Evolutionary conservation across 2,888 invertebrate species (phyloP).

Genomic region (Orthonevra nobilis): DNA sequence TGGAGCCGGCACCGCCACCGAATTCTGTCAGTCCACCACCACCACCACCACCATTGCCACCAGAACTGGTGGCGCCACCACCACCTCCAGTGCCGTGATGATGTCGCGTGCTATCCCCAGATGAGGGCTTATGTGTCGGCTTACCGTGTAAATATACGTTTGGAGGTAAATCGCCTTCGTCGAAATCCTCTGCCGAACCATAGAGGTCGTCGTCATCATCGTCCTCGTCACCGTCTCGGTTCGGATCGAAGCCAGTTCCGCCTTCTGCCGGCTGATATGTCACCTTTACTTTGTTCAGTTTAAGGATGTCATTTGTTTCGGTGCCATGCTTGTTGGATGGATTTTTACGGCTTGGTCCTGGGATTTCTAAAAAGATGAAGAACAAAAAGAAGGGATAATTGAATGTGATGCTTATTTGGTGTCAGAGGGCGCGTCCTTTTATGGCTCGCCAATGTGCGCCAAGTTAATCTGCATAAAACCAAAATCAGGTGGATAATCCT

Average conservation of each 20-base stretch:
- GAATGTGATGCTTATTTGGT: conserved; percentile 35
- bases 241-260: conserved; percentile 37
- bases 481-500: conserved; percentile 21
- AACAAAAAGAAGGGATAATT: conserved; percentile 55
- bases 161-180: conserved; percentile 81
- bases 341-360: conserved; percentile 85
- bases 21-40: conserved; percentile 57
- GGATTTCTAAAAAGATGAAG: conserved; percentile 84
- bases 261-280: conserved; percentile 77
- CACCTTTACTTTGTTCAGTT: conserved; percentile 79
- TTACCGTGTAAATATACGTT: conserved; percentile 78
- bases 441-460: conserved; percentile 42
- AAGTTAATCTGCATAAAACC: conserved; percentile 47
- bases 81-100: conserved; percentile 41
- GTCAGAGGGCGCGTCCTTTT: conserved; percentile 17
- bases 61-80: no score
- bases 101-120: conserved; percentile 67
- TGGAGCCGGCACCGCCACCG: conserved; percentile 59
- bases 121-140: conserved; percentile 76
- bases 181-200: conserved; percentile 87
- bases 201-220: conserved; percentile 85
- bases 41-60: conserved; percentile 40
- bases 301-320: conserved; percentile 80
- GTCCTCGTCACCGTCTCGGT: conserved; percentile 57
- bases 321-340: conserved; percentile 81